Evolutionary conservation across 2,797 vertebrate genomes (phyloP).

Genomic region (Falco columbarius): DNA sequence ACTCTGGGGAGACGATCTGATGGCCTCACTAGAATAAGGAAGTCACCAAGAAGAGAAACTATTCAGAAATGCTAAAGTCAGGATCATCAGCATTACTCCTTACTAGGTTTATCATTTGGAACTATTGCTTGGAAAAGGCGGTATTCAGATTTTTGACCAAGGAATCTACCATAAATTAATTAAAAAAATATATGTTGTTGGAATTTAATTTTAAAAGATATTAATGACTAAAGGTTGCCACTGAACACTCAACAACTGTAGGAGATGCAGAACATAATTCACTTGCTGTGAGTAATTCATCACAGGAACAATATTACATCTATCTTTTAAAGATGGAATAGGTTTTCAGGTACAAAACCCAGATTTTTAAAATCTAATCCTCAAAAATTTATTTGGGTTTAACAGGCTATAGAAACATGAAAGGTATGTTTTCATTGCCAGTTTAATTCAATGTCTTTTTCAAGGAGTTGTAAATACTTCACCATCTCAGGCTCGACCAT

Average conservation of each 20-base stretch:
- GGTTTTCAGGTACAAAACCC: neutral
- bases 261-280: fast-evolving
- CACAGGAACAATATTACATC: neutral
- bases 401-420: neutral
- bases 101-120: neutral
- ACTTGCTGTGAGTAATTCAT: neutral
- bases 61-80: neutral
- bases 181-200: neutral
- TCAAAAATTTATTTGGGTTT: neutral
- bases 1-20: neutral
- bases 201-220: neutral
- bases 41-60: neutral
- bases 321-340: neutral
- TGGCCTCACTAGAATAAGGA: neutral
- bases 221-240: neutral
- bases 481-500: neutral
- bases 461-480: neutral
- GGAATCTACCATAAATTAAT: neutral
- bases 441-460: neutral
- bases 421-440: neutral
- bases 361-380: neutral
- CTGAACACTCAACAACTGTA: neutral
- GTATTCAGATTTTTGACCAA: neutral
- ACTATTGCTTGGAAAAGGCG: neutral
- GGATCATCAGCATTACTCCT: neutral